Conservation (phyloP, 2,797 vertebrate genomes). For the Scleropages formosus region DNA sequence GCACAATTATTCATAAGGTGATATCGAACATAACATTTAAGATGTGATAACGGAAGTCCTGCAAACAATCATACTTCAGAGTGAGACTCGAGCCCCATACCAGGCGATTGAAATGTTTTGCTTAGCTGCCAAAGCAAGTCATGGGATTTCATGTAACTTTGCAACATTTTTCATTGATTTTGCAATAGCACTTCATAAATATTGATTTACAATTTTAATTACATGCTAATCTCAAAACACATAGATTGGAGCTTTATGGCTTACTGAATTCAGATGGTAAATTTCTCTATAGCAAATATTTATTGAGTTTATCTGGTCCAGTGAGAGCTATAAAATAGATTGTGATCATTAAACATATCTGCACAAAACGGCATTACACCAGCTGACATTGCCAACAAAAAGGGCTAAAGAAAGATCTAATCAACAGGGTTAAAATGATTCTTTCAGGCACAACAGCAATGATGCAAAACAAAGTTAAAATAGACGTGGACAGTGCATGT, state of each 20-base stretch:
- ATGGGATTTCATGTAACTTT: conserved; percentile 59
- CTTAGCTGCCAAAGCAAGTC: conserved; percentile 45
- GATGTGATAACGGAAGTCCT: conserved; percentile 28
- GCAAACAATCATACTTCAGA: conserved; percentile 33
- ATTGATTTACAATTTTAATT: conserved; percentile 76
- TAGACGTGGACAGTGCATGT: conserved; percentile 58
- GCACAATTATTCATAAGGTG: conserved; percentile 28
- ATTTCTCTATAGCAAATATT: conserved; percentile 74
- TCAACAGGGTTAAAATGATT: conserved; percentile 76
- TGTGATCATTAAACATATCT: conserved; percentile 82
- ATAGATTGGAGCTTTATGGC: conserved; percentile 68
- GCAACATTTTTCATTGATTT: conserved; percentile 62
- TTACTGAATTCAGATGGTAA: conserved; percentile 73
- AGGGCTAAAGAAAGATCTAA: conserved; percentile 68
- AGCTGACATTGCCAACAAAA: conserved; percentile 66
- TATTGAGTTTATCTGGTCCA: conserved; percentile 76
- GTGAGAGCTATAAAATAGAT: conserved; percentile 78
- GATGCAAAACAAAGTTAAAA: conserved; percentile 66
- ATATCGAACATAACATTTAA: conserved; percentile 31
- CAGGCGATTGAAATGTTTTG: conserved; percentile 22
- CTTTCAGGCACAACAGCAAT: conserved; percentile 69
- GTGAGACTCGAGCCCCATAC: conserved; percentile 39
- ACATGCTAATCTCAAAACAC: conserved; percentile 69
- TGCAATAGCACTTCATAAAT: conserved; percentile 69
- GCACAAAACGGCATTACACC: conserved; percentile 70